Conservation (phyloP, 1,140 invertebrate genomes). For the Arion vulgaris region DNA sequence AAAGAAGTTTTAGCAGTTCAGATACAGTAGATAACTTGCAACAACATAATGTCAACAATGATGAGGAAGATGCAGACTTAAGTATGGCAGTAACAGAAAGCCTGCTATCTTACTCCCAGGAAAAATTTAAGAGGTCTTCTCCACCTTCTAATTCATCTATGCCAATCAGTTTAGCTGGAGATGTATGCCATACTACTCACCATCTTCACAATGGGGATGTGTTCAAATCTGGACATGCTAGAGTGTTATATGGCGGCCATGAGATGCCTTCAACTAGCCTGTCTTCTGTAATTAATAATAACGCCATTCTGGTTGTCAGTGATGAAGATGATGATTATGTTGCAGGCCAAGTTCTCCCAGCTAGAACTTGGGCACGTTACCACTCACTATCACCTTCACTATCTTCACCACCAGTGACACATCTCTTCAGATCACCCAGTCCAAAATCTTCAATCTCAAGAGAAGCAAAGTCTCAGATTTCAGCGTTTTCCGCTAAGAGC, state of each 20-base stretch:
- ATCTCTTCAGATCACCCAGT: not conserved
- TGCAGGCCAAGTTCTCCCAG: not conserved
- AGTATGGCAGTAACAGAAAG: slow-evolving; percentile 6
- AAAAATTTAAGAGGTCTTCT: not conserved
- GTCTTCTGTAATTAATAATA: not conserved
- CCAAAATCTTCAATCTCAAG: not conserved
- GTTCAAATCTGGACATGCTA: not conserved
- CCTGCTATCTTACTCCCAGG: not conserved
- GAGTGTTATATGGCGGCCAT: not conserved
- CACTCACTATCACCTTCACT: slow-evolving; percentile 18
- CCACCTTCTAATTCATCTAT: not conserved
- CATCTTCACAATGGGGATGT: not conserved
- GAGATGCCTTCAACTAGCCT: not conserved
- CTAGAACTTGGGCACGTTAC: not conserved
- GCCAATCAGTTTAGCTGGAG: not conserved
- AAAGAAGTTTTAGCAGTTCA: not conserved
- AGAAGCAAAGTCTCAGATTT: not conserved
- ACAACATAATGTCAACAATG: not conserved
- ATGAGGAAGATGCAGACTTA: not conserved
- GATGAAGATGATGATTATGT: slow-evolving; percentile 27
- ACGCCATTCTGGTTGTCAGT: not conserved
- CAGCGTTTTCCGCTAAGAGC: not conserved
- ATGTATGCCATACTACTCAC: not conserved
- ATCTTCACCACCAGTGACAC: not conserved
- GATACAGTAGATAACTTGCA: not conserved